Conservation (phyloP, 2,797 vertebrate species). For the Otolemur crassicaudatus region DNA sequence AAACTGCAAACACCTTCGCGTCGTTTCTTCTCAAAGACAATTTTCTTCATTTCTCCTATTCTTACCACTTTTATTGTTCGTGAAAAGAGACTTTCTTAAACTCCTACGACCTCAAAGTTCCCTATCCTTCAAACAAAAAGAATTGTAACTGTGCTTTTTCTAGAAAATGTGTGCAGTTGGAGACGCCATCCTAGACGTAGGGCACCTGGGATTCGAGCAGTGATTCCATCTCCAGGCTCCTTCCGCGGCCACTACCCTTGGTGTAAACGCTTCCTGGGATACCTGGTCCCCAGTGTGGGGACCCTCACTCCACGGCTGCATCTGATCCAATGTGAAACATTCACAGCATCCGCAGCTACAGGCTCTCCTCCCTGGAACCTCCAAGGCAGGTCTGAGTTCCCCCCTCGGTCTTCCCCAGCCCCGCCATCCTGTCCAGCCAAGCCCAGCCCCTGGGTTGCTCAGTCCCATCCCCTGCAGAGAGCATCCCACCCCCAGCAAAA, state of each 20-base stretch:
- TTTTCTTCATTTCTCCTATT: neutral
- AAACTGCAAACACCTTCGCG: neutral
- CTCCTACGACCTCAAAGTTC: neutral
- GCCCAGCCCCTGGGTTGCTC: neutral
- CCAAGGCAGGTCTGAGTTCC: neutral
- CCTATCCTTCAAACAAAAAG: neutral
- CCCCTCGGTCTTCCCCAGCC: fast-evolving
- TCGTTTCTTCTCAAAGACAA: neutral
- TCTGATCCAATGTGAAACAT: neutral
- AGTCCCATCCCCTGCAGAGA: neutral
- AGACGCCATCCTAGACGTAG: neutral
- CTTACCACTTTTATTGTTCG: neutral
- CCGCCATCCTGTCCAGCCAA: fast-evolving
- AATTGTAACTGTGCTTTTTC: neutral
- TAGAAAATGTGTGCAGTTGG: neutral
- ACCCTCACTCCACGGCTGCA: neutral
- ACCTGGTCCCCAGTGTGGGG: neutral
- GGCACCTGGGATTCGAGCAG: neutral
- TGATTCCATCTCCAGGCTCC: neutral
- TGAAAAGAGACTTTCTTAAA: neutral
- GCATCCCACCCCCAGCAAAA: neutral
- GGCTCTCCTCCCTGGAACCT: neutral
- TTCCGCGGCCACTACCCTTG: fast-evolving
- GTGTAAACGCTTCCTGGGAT: neutral
- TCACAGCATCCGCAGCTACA: neutral